Evolutionary conservation across 2,797 vertebrate genomes (phyloP).

Genomic region (Acanthurus tractus): DNA sequence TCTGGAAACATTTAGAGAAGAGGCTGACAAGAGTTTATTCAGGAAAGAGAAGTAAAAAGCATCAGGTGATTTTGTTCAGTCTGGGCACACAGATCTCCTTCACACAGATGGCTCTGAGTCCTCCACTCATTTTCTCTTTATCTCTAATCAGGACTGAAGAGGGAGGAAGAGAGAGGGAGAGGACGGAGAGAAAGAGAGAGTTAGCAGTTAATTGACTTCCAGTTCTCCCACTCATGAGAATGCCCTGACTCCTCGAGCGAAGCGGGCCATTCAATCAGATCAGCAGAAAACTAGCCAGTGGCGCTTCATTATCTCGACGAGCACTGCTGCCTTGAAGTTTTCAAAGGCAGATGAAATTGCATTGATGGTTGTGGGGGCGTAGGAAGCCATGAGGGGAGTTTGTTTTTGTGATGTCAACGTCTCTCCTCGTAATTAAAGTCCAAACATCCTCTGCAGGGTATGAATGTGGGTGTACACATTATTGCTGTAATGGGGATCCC

Average conservation of each 20-base stretch:
- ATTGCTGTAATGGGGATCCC: constrained; percentile 21
- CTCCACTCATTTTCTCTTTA: constrained; percentile 59
- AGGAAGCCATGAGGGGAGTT: constrained; percentile 61
- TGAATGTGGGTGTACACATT: constrained; percentile 6
- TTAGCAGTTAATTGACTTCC: constrained; percentile 61
- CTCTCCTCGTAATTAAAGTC: constrained; percentile 63
- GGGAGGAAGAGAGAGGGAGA: neutral
- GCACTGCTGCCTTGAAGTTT: constrained; percentile 68
- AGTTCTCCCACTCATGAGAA: constrained; percentile 64
- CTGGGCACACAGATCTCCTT: constrained; percentile 38
- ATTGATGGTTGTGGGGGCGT: constrained; percentile 51
- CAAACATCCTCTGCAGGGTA: constrained; percentile 69
- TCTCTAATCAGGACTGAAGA: constrained; percentile 56
- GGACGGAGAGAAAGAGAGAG: constrained; percentile 32
- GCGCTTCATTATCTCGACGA: constrained; percentile 65
- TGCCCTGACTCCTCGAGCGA: constrained; percentile 40
- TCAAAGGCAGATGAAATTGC: constrained; percentile 65
- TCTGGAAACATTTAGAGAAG: constrained; percentile 39
- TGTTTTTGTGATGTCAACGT: constrained; percentile 51
- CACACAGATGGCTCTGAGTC: constrained; percentile 41
- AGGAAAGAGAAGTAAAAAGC: constrained; percentile 12
- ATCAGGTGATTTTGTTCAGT: constrained; percentile 37
- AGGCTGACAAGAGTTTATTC: constrained; percentile 4
- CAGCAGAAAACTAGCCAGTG: constrained; percentile 59
- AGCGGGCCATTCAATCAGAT: constrained; percentile 52